Conservation (phyloP, 2,888 invertebrate genomes). For the Malachius bipustulatus region DNA sequence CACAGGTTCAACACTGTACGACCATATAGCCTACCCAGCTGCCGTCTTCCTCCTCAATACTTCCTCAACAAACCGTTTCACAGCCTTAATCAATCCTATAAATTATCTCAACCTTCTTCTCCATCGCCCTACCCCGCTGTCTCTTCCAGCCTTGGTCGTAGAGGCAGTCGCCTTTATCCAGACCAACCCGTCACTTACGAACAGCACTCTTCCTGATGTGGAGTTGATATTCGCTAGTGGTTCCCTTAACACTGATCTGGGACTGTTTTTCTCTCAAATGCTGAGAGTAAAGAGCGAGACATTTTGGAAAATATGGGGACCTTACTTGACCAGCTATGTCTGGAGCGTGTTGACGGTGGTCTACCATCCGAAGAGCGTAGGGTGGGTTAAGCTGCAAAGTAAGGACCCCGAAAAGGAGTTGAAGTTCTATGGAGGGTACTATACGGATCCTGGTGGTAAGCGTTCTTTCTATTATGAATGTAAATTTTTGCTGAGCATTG, state of each 20-base stretch:
- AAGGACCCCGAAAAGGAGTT: constrained; percentile 62
- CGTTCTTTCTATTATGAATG: too few relatives aligned
- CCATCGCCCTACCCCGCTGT: neutral
- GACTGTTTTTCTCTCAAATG: constrained; percentile 34
- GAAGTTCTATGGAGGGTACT: constrained; percentile 68
- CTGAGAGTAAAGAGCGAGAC: constrained; percentile 46
- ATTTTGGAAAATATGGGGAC: constrained; percentile 44
- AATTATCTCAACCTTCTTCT: neutral
- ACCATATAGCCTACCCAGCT: constrained; percentile 44
- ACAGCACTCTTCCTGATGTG: constrained; percentile 47
- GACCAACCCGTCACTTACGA: constrained; percentile 41
- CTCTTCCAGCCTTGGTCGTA: constrained; percentile 29
- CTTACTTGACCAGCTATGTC: constrained; percentile 36
- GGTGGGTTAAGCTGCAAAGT: constrained; percentile 53
- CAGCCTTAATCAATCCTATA: neutral
- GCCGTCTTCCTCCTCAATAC: constrained; percentile 21
- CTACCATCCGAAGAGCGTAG: constrained; percentile 60
- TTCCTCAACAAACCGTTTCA: constrained; percentile 6
- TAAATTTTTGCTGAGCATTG: too few relatives aligned
- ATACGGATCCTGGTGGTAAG: constrained; percentile 42
- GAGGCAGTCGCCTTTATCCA: constrained; percentile 46
- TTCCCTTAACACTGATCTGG: constrained; percentile 42
- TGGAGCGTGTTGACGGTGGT: constrained; percentile 48
- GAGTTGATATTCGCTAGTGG: constrained; percentile 48
- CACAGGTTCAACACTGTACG: too few relatives aligned